Percentiles rank a stretch among this genome's conserved stretches.
Evolutionary conservation across 2,797 vertebrate species (phyloP).

Genomic region (Pseudomugil gertrudae): DNA sequence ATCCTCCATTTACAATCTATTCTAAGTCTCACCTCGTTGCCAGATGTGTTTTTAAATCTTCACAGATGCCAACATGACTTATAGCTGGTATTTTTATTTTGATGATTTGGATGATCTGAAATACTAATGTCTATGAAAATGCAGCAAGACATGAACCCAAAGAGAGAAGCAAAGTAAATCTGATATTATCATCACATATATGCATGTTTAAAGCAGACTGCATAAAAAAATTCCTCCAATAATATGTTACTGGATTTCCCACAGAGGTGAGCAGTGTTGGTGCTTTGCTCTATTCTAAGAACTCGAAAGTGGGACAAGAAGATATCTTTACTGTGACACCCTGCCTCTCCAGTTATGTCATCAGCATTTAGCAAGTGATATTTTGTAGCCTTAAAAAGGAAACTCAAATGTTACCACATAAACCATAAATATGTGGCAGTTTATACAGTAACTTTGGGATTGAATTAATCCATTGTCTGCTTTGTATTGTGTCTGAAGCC

Average conservation of each 20-base stretch:
- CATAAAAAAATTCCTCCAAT: slow-evolving; percentile 8
- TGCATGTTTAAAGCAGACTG: slow-evolving; percentile 10
- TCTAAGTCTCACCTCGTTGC: slow-evolving; percentile 12
- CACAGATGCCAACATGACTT: slow-evolving; percentile 1
- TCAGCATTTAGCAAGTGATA: slow-evolving; percentile 10
- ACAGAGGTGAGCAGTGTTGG: slow-evolving; percentile 3
- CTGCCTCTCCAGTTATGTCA: slow-evolving; percentile 50
- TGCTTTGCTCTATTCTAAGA: slow-evolving; percentile 54
- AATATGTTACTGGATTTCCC: slow-evolving; percentile 38
- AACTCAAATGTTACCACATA: background rate
- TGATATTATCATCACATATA: slow-evolving; percentile 7
- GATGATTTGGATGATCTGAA: background rate
- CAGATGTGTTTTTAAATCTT: slow-evolving; percentile 21
- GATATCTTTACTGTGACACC: slow-evolving; percentile 20
- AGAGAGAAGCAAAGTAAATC: slow-evolving; percentile 41
- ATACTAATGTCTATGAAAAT: slow-evolving; percentile 6
- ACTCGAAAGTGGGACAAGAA: slow-evolving; percentile 23
- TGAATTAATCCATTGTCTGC: slow-evolving; percentile 25
- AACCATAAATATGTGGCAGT: slow-evolving; percentile 8
- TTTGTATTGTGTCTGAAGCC: slow-evolving; percentile 10
- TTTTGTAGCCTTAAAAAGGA: slow-evolving; percentile 31
- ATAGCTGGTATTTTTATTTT: background rate
- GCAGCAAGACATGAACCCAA: slow-evolving; percentile 8
- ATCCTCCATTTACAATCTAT: slow-evolving; percentile 19
- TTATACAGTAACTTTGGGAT: slow-evolving; percentile 20